Percentiles rank a stretch among this genome's conserved stretches.
These are phyloP conservation scores for Cepaea nemoralis DNA, from an alignment of 1,140 invertebrate genomes.

Conservation along the genomic window DNA sequence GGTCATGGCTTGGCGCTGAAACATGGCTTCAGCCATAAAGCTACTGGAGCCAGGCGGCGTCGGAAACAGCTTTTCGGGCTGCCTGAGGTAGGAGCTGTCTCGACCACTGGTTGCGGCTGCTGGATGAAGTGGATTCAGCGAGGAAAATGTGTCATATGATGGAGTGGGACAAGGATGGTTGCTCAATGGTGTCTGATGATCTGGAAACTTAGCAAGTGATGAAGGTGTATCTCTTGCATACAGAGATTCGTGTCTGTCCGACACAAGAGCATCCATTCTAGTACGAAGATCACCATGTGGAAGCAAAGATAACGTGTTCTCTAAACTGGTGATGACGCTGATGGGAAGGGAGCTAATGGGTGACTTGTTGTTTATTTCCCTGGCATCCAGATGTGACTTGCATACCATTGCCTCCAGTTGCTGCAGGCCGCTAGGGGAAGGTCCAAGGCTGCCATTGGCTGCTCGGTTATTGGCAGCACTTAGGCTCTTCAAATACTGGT, in stretches of 20 bases:
- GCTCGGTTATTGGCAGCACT: slow-evolving; percentile 39
- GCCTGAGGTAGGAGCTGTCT: slow-evolving; percentile 46
- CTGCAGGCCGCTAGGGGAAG: slow-evolving; percentile 40
- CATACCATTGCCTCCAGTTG: slow-evolving; percentile 47
- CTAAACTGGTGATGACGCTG: slow-evolving; percentile 46
- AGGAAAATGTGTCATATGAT: slow-evolving; percentile 45
- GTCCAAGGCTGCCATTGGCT: slow-evolving; percentile 17
- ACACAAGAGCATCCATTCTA: slow-evolving; percentile 60
- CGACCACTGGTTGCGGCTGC: slow-evolving; percentile 33
- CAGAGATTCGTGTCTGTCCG: slow-evolving; percentile 54
- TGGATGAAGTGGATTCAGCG: slow-evolving; percentile 43
- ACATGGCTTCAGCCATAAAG: slow-evolving; percentile 63
- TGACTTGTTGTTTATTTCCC: slow-evolving; percentile 44
- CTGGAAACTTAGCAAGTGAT: slow-evolving; percentile 35
- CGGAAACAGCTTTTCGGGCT: slow-evolving; percentile 51
- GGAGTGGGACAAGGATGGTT: neutral
- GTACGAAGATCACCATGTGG: slow-evolving; percentile 18
- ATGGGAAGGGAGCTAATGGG: slow-evolving; percentile 44
- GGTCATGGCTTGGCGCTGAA: slow-evolving; percentile 62
- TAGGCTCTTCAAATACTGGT: slow-evolving; percentile 58
- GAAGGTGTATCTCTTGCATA: slow-evolving; percentile 47
- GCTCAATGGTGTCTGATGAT: slow-evolving; percentile 1
- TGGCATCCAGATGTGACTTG: slow-evolving; percentile 44
- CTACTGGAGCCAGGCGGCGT: slow-evolving; percentile 48
- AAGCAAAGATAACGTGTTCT: slow-evolving; percentile 38